Evolutionary conservation across 2,888 invertebrate species (phyloP).

Genomic region (Callimorpha dominula): DNA sequence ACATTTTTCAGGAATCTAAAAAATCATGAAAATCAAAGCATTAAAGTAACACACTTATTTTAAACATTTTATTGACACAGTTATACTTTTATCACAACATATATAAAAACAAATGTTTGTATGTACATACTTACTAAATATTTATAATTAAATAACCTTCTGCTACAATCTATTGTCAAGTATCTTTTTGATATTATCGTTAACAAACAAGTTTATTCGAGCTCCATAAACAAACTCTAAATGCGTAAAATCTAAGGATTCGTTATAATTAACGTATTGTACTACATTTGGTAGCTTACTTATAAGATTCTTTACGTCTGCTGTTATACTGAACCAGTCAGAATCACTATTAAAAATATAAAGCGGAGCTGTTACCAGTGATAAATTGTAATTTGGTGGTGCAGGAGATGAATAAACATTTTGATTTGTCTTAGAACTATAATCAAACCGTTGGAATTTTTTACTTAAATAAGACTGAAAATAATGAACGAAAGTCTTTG

Average conservation of each 20-base stretch:
- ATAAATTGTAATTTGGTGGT: constrained; percentile 72
- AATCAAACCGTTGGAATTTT: constrained; percentile 73
- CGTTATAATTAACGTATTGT: constrained; percentile 61
- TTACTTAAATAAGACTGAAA: constrained; percentile 71
- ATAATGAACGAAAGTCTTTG: constrained; percentile 72
- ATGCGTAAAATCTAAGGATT: constrained; percentile 72
- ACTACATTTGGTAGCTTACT: constrained; percentile 63
- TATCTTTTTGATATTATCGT: constrained; percentile 60
- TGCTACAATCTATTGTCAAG: constrained; percentile 6
- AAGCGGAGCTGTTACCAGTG: constrained; percentile 65
- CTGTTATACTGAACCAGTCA: constrained; percentile 72
- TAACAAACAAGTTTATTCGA: constrained; percentile 67
- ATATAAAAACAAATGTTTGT: not conserved
- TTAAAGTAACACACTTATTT: not conserved
- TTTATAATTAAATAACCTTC: not conserved
- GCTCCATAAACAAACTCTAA: constrained; percentile 77
- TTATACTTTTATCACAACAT: not conserved
- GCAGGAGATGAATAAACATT: constrained; percentile 57
- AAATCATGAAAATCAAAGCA: not conserved
- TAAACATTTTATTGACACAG: not conserved
- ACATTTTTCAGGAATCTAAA: not conserved
- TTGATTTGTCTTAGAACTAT: constrained; percentile 62
- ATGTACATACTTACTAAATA: not conserved
- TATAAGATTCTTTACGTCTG: constrained; percentile 63
- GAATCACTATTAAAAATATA: constrained; percentile 70